Evolutionary conservation across 2,113 vertebrate genomes (phyloP), one percentile per base, ranked within the genome.

Genomic region (Prietella phreatophila): DNA sequence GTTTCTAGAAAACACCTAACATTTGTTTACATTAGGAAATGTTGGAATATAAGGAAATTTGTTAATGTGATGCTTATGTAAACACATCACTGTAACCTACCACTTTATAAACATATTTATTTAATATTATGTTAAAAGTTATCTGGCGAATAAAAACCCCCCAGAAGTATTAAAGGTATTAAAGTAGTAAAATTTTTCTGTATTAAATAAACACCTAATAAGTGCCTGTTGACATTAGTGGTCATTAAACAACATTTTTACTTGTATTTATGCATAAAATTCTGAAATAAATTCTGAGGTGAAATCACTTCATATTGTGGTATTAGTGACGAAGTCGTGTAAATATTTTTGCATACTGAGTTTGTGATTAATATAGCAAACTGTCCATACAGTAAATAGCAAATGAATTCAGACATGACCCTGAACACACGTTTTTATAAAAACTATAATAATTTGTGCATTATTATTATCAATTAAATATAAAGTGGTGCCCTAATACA

Each of bases 21-120:
- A 42, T 83, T 81, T 88, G 75, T 56, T 84, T 87, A 83, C 56
- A 39, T 55, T 39, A 80, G 71, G 42, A 63, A 80, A n/a, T 30
- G 79, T 79, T 69, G 80, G 42, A 50, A 83, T 82, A 84, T 79
- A 85, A 36, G 47, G 81, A 61, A 85, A 82, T 75, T 85, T 86
- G 60, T 19, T 61, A 65, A 61, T 65, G 78, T 86, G 71, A 85
- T 78, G 56, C 84, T 84, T 84, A 85, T 86, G 71, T 88, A 90
- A 50, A 53, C 30, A 58, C 27, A 55, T 56, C n/a, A 58, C 19
- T 13, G 27, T 81, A 81, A 33, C n/a, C 17, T 56, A n/a, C 14
- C 3, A n/a, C 30, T 80, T 80, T 30, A 14, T 8, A 30, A 53
- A 20, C n/a, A 2, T 53, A 71, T 71, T 17, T 36, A 71, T 71